Evolutionary conservation across 2,113 vertebrate species (phyloP).

Genomic region (Notarius quadriscutis): DNA sequence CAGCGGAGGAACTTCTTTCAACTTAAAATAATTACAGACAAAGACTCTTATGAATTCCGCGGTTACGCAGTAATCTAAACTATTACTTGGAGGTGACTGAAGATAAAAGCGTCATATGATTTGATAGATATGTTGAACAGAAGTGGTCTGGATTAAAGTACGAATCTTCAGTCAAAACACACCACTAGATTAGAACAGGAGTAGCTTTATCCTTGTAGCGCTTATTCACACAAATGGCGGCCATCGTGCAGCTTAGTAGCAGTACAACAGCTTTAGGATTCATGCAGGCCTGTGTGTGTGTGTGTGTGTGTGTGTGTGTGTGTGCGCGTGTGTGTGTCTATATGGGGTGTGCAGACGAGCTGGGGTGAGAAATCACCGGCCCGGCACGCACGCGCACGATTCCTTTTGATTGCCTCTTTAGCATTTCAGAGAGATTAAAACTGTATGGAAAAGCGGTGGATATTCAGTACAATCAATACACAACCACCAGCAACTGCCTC

Average conservation of each 20-base stretch:
- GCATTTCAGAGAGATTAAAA: constrained; percentile 67
- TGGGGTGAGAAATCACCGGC: constrained; percentile 55
- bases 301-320: background rate
- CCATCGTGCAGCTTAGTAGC: background rate
- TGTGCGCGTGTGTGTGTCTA: too few relatives aligned
- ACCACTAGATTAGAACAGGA: background rate
- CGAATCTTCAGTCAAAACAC: background rate
- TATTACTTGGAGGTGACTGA: constrained; percentile 1
- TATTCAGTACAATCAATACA: constrained; percentile 62
- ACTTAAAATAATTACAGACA: constrained; percentile 22
- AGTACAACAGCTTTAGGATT: background rate
- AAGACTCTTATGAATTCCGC: background rate
- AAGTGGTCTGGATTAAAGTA: background rate
- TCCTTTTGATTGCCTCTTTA: constrained; percentile 67
- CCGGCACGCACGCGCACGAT: constrained; percentile 46
- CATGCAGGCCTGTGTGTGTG: background rate
- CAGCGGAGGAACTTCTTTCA: constrained; percentile 17
- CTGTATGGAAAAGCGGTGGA: constrained; percentile 54
- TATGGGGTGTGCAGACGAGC: constrained; percentile 39
- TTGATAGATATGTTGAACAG: background rate
- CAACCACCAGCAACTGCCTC: constrained; percentile 14
- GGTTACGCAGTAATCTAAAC: background rate
- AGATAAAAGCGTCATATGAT: constrained; percentile 6
- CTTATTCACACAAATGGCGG: background rate
- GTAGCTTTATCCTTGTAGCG: background rate